Evolutionary conservation across 92 coral and sea anemone species (phyloP), one percentile per base, ranked within the genome.

Genomic region (Phenganax marumi): DNA sequence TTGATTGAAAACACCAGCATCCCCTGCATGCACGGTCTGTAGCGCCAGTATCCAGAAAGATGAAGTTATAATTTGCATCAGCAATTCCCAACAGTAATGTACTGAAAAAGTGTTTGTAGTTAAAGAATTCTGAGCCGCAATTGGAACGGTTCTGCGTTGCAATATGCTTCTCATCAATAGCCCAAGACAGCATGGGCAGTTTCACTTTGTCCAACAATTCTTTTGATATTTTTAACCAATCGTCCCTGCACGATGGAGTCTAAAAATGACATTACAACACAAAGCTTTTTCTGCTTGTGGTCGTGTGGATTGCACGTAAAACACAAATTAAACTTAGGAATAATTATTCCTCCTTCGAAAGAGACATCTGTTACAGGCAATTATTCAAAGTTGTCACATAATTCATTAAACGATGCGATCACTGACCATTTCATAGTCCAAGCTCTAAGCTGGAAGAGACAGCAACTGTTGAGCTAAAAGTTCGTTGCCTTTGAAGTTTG

Each of bases 91-190:
- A 53, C 10, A 82, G 80, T 17, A 70, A 25, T 47, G 70, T 25
- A 25, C 85, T 71, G 21, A 50, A 82, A 43, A 82, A 82, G 39
- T 52, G 80, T 24, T 71, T 71, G 50, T 70, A 82, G 17, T 70
- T 82, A 26, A 22, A 71, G 48, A 54, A 82, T 3, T 54, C 58
- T 8, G 80, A 82, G 69, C 86, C 80, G 71, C 51, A 25, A 46
- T 54, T 17, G 39, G 33, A 0, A 2, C 18, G 86, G n/a, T 71
- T 54, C 54, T 18, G 63, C 3, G 70, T 82, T 25, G 86, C 72
- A 57, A 82, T 56, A 43, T 82, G 79, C 56, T 82, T 82, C 8
- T 79, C 86, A 82, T 82, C 86, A 52, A 82, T 70, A 13, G 70
- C 71, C 86, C 72, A 0, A 52, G 12, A 21, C 80, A 82, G 0